Evolutionary conservation across 2,113 vertebrate genomes (phyloP), one percentile per base, ranked within the genome.

Genomic region (Hippocampus zosterae): DNA sequence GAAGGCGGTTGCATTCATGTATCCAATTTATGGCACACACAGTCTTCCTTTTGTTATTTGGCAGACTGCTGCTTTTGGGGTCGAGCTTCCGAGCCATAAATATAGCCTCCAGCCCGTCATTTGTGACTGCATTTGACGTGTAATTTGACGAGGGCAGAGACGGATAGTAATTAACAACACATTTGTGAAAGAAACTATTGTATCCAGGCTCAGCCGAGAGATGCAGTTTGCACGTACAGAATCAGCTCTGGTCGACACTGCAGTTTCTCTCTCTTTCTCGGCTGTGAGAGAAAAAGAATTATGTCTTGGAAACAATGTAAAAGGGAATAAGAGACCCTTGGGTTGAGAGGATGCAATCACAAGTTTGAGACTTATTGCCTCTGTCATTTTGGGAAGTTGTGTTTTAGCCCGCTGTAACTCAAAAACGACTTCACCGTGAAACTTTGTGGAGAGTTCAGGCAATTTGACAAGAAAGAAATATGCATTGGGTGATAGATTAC

Each of bases 51-150:
- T 57, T 63, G 19, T 57, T 64, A 25, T 37, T 19, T 41, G 46
- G 56, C 9, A 8, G 56, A 53, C 33, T 46, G 10, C 33, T 52
- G 60, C n/a, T 77, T 55, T 68, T 64, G 69, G 57, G 78, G 69
- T 72, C 81, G 69, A 72, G 74, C 71, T 55, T 70, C 70, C 71
- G 33, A 80, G 60, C 68, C 80, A 65, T 79, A 78, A 84, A 79
- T 73, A 73, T 61, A 67, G 40, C 79, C 78, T 69, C n/a, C n/a
- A 72, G 75, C 64, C 50, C 16, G 70, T 67, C 72, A 76, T 80
- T 84, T 85, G 73, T 84, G 76, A 66, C 50, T 65, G 55, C 85
- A 82, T 84, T 76, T 82, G 73, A 67, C 83, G 69, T 78, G 72
- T 70, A 80, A 71, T 80, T 83, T 82, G 84, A 79, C 44, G 2